Base-by-base conservation (phyloP, 2,113 vertebrate species). In the Cebidichthys violaceus region DNA sequence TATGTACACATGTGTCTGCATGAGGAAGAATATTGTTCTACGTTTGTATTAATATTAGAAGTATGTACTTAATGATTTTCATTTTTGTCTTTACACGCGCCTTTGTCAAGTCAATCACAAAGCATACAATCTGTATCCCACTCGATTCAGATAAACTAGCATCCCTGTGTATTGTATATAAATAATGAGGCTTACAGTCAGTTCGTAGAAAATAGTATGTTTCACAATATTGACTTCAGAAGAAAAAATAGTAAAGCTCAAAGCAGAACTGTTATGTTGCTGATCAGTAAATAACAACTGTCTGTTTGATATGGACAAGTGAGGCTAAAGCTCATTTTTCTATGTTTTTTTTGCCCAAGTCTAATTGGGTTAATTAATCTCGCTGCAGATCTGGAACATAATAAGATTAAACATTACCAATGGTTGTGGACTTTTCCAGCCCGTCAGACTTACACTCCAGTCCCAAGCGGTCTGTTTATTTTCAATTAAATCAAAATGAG, bases 321-420 rank as follows among this genome's bases (percentile, higher is more conserved):
- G 79, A 83, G 83, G 64, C 70, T 86, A 3, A 50, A 81, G 60
- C 37, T 88, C 65, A 73, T 61, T 89, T 88, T 91, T 86, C 60
- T 86, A 80, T 85, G 67, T 73, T 80, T 64, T 79, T 62, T 91
- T 89, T 91, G 47, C 85, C 82, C 77, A 68, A 83, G 50, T 89
- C 80, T 90, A 94, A 95, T 94, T 93, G 87, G 88, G 83, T 93
- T 92, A 92, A 95, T 95, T 93, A 91, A 93, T 94, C 87, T 90
- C 29, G 35, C 82, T 84, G 87, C 89, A 89, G 83, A 92, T 92
- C 77, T 75, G 75, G 86, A 90, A 83, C 66, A 81, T 88, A 91
- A 90, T 87, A 80, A 89, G 86, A 95, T 93, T 93, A 94, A 93
- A 92, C 84, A 87, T 90, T 85, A 86, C 50, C 69, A 84, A 54